Percentiles rank a stretch among this genome's conserved stretches.
Evolutionary conservation across 1,140 invertebrate genomes (phyloP).

Genomic region (Drosophila baimaii): DNA sequence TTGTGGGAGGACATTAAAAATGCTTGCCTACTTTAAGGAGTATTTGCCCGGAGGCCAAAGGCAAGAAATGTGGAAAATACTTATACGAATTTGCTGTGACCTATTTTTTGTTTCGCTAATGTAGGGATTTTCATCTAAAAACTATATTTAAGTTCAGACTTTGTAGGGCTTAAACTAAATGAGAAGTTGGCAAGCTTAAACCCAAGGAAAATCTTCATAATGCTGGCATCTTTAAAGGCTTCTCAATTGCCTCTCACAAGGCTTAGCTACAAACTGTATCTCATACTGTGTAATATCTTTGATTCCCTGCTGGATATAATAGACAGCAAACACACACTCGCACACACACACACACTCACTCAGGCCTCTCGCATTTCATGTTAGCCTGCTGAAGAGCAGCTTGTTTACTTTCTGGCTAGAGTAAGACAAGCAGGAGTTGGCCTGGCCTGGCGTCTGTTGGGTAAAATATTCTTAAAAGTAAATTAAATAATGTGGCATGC

Average conservation of each 20-base stretch:
- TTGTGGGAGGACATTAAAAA: constrained; percentile 67
- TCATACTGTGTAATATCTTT: constrained; percentile 5
- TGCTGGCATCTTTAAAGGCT: background rate
- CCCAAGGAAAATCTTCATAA: background rate
- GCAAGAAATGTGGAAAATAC: background rate
- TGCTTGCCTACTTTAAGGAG: constrained; percentile 57
- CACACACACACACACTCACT: constrained; percentile 8
- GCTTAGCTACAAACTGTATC: background rate
- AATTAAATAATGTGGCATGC: constrained; percentile 81
- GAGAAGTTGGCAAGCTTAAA: background rate
- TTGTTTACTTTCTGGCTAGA: constrained; percentile 51
- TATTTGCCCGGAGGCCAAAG: constrained; percentile 9
- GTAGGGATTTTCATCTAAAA: background rate
- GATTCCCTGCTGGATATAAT: constrained; percentile 41
- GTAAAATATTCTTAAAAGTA: constrained; percentile 77
- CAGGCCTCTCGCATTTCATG: constrained; percentile 31
- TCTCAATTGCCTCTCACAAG: background rate
- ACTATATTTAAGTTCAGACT: background rate
- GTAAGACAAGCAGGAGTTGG: constrained; percentile 4
- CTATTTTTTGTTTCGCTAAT: background rate
- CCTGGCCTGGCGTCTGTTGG: constrained; percentile 37
- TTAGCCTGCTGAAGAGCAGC: constrained; percentile 33
- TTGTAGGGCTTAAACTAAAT: background rate
- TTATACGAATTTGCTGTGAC: constrained; percentile 22
- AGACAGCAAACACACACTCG: constrained; percentile 24